These are phyloP conservation scores for Cyanoderma ruficeps DNA, from an alignment of 2,113 vertebrate genomes.

Conservation along the genomic window DNA sequence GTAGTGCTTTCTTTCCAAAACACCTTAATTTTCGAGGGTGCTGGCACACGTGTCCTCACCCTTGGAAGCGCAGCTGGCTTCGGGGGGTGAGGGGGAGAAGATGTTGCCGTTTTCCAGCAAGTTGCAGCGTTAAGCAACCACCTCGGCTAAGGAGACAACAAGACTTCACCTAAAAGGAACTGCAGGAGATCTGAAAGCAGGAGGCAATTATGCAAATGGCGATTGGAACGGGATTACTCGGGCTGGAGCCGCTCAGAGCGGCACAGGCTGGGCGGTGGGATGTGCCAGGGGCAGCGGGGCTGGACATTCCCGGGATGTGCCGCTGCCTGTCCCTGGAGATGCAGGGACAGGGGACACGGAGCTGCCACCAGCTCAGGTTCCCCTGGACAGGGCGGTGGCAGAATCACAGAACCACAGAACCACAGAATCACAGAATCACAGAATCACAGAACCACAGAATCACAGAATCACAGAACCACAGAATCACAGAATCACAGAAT, in stretches of 20 bases:
- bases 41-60: constrained; percentile 10
- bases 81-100: neutral
- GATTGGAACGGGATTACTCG: constrained; percentile 54
- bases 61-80: constrained; percentile 15
- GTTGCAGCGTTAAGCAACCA: constrained; percentile 28
- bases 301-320: neutral
- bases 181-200: constrained; percentile 56
- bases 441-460: too few relatives aligned
- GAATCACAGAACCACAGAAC: too few relatives aligned
- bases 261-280: neutral
- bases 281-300: constrained; percentile 16
- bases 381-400: neutral
- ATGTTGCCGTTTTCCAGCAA: neutral
- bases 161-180: constrained; percentile 52
- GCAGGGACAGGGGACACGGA: neutral
- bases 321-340: constrained; percentile 11
- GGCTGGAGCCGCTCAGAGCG: constrained; percentile 1
- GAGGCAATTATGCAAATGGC: constrained; percentile 62
- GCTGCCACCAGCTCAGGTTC: neutral
- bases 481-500: too few relatives aligned
- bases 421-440: too few relatives aligned
- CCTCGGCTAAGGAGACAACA: constrained; percentile 1
- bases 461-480: too few relatives aligned
- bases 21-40: neutral
- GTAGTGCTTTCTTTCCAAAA: constrained; percentile 6